Conservation (phyloP, 2,797 vertebrate genomes). For the Cottoperca gobio region DNA sequence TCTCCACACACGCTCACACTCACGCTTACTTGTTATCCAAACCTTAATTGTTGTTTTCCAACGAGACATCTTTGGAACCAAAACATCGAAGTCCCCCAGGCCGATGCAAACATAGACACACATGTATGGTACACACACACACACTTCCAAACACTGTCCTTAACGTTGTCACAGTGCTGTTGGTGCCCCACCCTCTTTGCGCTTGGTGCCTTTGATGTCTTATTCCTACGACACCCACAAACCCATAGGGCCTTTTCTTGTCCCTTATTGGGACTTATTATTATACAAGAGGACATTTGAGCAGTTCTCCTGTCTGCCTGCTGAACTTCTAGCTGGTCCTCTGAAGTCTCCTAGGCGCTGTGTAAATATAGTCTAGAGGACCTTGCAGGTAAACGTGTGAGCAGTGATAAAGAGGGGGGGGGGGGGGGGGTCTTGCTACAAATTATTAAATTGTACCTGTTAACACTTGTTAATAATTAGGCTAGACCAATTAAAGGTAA, state of each 20-base stretch:
- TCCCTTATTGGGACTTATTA: slow-evolving; percentile 65
- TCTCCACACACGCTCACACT: slow-evolving; percentile 42
- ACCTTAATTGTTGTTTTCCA: slow-evolving; percentile 76
- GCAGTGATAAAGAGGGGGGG: neutral
- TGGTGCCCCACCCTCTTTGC: slow-evolving; percentile 52
- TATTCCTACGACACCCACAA: slow-evolving; percentile 62
- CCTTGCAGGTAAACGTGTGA: slow-evolving; percentile 28
- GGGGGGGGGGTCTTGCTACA: slow-evolving; percentile 9
- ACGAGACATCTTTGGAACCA: slow-evolving; percentile 62
- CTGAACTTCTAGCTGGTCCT: slow-evolving; percentile 52
- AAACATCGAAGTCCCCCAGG: slow-evolving; percentile 62
- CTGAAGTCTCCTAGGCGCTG: slow-evolving; percentile 27
- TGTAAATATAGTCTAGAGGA: slow-evolving; percentile 42
- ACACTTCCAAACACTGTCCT: slow-evolving; percentile 61
- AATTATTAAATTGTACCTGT: slow-evolving; percentile 39
- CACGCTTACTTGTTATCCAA: slow-evolving; percentile 52
- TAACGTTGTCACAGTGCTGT: slow-evolving; percentile 62
- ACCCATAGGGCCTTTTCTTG: slow-evolving; percentile 59
- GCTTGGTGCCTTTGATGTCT: slow-evolving; percentile 66
- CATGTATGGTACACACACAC: slow-evolving; percentile 12
- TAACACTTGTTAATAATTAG: slow-evolving; percentile 29
- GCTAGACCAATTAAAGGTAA: slow-evolving; percentile 2
- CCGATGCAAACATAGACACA: slow-evolving; percentile 41
- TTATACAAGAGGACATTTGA: slow-evolving; percentile 58
- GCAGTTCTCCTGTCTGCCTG: slow-evolving; percentile 36